These are phyloP conservation scores for Python bivittatus DNA, from an alignment of 2,113 vertebrate species.

Conservation along the genomic window DNA sequence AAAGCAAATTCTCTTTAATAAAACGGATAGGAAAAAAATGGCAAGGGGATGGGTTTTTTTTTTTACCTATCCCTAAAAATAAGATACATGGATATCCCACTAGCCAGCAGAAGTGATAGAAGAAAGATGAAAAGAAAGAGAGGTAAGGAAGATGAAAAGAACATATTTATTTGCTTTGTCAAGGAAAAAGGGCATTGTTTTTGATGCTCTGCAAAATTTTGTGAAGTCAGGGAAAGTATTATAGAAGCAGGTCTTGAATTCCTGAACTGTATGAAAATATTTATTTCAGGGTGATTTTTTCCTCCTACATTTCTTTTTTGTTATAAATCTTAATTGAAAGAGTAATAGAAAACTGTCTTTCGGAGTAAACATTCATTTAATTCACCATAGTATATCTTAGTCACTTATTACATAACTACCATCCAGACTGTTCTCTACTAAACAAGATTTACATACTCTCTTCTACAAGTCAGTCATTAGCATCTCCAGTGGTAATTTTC, in stretches of 20 bases:
- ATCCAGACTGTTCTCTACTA: background rate
- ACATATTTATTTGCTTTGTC: background rate
- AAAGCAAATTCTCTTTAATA: background rate
- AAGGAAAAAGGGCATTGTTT: background rate
- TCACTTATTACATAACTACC: background rate
- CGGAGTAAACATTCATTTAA: background rate
- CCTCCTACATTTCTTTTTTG: background rate
- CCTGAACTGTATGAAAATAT: background rate
- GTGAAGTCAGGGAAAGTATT: background rate
- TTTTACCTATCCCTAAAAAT: background rate
- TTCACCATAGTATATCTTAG: background rate
- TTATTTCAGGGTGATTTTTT: background rate
- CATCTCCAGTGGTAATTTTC: background rate
- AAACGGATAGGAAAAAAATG: background rate
- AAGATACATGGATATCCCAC: background rate
- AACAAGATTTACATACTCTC: background rate
- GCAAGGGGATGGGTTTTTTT: background rate
- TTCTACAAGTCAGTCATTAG: background rate
- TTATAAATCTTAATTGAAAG: background rate
- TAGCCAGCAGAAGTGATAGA: background rate
- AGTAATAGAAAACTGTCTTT: background rate
- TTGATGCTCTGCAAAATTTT: background rate
- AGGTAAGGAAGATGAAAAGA: background rate
- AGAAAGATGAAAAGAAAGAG: background rate
- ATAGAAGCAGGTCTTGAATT: background rate